Percentiles rank a stretch among this genome's conserved stretches.
Evolutionary conservation across 2,888 invertebrate genomes (phyloP).

Genomic region (Sepiola atlantica): DNA sequence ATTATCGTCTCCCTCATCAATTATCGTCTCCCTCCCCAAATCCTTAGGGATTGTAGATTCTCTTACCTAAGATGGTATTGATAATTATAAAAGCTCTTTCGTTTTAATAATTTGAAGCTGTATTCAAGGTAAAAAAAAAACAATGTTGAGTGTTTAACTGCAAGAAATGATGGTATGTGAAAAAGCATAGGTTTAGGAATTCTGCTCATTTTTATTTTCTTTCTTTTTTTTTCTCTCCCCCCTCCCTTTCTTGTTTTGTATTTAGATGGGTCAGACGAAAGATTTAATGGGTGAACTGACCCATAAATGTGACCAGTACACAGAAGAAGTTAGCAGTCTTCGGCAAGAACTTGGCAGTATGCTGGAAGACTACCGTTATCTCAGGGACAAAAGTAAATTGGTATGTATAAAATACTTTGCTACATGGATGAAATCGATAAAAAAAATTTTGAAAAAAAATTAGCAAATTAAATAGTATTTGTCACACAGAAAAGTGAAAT

Average conservation of each 20-base stretch:
- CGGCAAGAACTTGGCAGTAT: conserved; percentile 79
- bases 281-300: conserved; percentile 82
- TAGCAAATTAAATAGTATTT: no score
- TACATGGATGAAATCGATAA: background rate
- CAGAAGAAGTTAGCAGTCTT: conserved; percentile 71
- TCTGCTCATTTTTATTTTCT: background rate
- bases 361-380: conserved; percentile 79
- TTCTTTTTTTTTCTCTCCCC: background rate
- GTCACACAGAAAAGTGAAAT: background rate
- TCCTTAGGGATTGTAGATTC: no score
- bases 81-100: no score
- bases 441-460: background rate
- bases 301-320: conserved; percentile 82
- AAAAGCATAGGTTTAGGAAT: background rate
- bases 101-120: no score
- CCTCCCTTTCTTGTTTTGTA: background rate
- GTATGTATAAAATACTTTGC: conserved; percentile 70
- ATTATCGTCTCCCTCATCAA: no score
- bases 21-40: no score
- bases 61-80: no score
- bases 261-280: conserved; percentile 76
- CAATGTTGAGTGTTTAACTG: no score
- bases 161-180: background rate
- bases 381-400: conserved; percentile 79
- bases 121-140: no score